phyloP scores from a whole-genome alignment of 2,888 invertebrate species.

The Nematopogon swammerdamellus region DNA sequence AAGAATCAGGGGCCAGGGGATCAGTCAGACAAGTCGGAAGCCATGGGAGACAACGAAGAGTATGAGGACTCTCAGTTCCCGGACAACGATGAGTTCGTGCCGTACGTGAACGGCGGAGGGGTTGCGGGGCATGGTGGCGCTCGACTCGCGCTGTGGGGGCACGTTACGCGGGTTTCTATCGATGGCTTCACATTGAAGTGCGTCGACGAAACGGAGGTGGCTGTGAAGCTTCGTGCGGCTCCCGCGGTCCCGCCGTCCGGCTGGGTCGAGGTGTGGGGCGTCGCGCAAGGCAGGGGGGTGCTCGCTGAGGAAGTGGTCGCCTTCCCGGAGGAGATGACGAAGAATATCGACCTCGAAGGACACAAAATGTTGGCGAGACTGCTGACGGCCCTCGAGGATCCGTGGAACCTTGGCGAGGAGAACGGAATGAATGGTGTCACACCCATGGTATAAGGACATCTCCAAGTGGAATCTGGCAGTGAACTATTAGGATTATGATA shows the following conservation, averaged over 20 bases:
- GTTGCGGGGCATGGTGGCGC: slow-evolving; percentile 42
- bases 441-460: slow-evolving; percentile 37
- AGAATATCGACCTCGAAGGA: slow-evolving; percentile 40
- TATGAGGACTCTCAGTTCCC: slow-evolving; percentile 46
- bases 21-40: too few relatives aligned
- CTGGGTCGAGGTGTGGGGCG: slow-evolving; percentile 47
- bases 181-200: slow-evolving; percentile 46
- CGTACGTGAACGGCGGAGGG: slow-evolving; percentile 45
- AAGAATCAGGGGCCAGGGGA: too few relatives aligned
- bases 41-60: slow-evolving; percentile 43
- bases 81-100: slow-evolving; percentile 45
- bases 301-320: slow-evolving; percentile 44
- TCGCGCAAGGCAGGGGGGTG: slow-evolving; percentile 41
- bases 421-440: slow-evolving; percentile 26
- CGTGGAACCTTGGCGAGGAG: slow-evolving; percentile 43
- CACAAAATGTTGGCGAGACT: slow-evolving; percentile 39
- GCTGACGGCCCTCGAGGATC: slow-evolving; percentile 39
- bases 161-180: slow-evolving; percentile 40
- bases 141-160: slow-evolving; percentile 45
- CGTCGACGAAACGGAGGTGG: slow-evolving; percentile 45
- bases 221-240: slow-evolving; percentile 33
- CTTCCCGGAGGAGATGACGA: slow-evolving; percentile 33
- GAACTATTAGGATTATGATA: too few relatives aligned
- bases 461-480: too few relatives aligned
- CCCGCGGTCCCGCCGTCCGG: slow-evolving; percentile 40